phyloP scores from a whole-genome alignment of 2,888 invertebrate species.

The Leucophenga montana region DNA sequence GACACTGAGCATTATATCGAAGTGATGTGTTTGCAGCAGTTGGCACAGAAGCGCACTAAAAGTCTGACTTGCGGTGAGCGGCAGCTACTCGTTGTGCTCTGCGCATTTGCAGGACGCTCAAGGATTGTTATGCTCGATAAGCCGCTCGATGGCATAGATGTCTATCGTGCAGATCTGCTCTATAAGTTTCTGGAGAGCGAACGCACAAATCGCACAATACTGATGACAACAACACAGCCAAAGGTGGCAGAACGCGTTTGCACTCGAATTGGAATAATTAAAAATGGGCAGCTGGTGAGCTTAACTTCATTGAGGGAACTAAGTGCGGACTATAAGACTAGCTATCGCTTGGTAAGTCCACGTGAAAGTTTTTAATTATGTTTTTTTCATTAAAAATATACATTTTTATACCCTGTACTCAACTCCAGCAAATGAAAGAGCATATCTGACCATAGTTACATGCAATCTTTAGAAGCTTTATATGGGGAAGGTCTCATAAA shows the following conservation, averaged over 20 bases:
- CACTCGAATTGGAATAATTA: slow-evolving; percentile 89
- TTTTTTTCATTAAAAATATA: no score
- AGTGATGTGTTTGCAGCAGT: slow-evolving; percentile 21
- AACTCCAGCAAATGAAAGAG: no score
- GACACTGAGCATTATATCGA: slow-evolving; percentile 38
- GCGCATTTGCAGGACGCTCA: slow-evolving; percentile 51
- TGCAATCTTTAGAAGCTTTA: no score
- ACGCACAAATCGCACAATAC: slow-evolving; percentile 81
- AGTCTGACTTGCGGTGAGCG: slow-evolving; percentile 39
- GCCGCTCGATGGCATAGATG: slow-evolving; percentile 49
- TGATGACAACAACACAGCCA: slow-evolving; percentile 88
- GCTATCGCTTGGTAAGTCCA: slow-evolving; percentile 79
- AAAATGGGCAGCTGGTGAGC: slow-evolving; percentile 82
- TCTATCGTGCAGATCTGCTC: slow-evolving; percentile 75
- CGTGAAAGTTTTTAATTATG: neutral
- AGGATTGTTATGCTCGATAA: slow-evolving; percentile 44
- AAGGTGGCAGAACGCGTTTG: slow-evolving; percentile 89
- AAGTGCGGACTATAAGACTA: slow-evolving; percentile 84
- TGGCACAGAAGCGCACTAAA: neutral
- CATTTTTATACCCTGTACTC: no score
- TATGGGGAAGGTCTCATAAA: no score
- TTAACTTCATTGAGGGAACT: slow-evolving; percentile 83
- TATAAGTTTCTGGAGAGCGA: slow-evolving; percentile 84
- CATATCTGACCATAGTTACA: no score
- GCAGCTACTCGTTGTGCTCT: slow-evolving; percentile 39